Evolutionary conservation across 2,888 invertebrate genomes (phyloP).

Genomic region (Rhamphomyia laevipes): DNA sequence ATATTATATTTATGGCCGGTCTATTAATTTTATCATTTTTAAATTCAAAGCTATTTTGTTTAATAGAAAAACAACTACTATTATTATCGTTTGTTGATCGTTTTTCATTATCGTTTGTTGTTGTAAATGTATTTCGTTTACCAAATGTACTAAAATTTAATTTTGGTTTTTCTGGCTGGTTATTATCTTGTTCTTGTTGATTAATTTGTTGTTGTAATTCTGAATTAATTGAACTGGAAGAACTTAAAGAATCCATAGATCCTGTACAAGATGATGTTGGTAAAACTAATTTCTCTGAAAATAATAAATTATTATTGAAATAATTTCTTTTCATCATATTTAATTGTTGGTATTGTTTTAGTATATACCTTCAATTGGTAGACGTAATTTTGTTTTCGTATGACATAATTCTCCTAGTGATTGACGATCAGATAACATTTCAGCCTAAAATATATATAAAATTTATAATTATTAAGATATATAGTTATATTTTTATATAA

Average conservation of each 20-base stretch:
- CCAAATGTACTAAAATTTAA: constrained; percentile 13
- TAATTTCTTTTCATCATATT: no score
- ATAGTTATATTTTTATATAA: not conserved
- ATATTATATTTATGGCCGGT: constrained; percentile 7
- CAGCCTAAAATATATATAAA: constrained; percentile 12
- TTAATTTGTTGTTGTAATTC: constrained; percentile 11
- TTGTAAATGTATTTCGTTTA: constrained; percentile 8
- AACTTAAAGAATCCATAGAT: constrained; percentile 20
- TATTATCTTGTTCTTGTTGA: not conserved
- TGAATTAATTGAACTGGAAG: constrained; percentile 10
- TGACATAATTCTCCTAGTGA: constrained; percentile 17
- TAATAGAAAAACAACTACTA: not conserved
- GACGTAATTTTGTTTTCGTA: constrained; percentile 15
- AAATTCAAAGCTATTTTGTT: not conserved
- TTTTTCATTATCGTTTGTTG: not conserved
- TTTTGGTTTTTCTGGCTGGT: not conserved
- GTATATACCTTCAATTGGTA: constrained; percentile 15
- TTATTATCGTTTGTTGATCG: not conserved
- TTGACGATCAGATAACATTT: constrained; percentile 15
- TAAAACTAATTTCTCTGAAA: constrained; percentile 5
- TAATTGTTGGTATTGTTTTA: no score
- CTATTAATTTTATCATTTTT: constrained; percentile 3
- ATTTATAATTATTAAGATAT: not conserved
- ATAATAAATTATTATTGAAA: constrained; percentile 3
- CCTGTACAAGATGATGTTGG: constrained; percentile 18